Conservation (phyloP, 2,797 vertebrate genomes). For the Sarcoramphus papa region DNA sequence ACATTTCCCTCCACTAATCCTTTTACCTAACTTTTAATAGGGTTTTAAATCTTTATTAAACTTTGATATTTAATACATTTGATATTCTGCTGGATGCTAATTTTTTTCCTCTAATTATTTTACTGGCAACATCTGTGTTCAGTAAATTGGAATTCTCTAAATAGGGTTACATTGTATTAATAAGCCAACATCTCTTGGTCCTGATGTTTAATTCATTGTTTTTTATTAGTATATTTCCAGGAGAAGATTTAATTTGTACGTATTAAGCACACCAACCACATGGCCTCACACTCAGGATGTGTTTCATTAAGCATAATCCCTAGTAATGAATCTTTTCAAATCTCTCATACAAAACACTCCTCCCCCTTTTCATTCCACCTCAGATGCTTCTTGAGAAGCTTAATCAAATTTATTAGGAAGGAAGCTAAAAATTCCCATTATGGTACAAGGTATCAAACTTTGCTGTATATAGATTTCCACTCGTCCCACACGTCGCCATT, state of each 20-base stretch:
- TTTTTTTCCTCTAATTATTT: constrained; percentile 68
- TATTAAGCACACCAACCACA: constrained; percentile 65
- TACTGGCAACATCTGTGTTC: constrained; percentile 63
- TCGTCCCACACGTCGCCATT: neutral
- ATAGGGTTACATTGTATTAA: constrained; percentile 70
- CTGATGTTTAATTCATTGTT: constrained; percentile 75
- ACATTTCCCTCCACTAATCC: constrained; percentile 32
- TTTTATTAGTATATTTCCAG: constrained; percentile 69
- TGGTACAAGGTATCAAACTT: neutral
- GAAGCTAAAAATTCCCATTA: neutral
- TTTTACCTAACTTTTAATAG: constrained; percentile 56
- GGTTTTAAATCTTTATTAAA: constrained; percentile 54
- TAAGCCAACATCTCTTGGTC: constrained; percentile 62
- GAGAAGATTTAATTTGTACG: constrained; percentile 73
- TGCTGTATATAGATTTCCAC: neutral
- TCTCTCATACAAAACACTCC: constrained; percentile 49
- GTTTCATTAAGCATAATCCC: constrained; percentile 71
- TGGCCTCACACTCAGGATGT: constrained; percentile 49
- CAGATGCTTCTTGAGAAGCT: constrained; percentile 39
- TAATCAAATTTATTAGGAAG: constrained; percentile 46
- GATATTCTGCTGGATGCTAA: constrained; percentile 50
- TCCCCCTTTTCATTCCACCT: constrained; percentile 41
- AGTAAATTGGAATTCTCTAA: constrained; percentile 70
- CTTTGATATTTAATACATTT: constrained; percentile 66
- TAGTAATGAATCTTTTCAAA: constrained; percentile 70